Evolutionary conservation across 2,888 invertebrate species (phyloP).

Genomic region (Watsonalla binaria): DNA sequence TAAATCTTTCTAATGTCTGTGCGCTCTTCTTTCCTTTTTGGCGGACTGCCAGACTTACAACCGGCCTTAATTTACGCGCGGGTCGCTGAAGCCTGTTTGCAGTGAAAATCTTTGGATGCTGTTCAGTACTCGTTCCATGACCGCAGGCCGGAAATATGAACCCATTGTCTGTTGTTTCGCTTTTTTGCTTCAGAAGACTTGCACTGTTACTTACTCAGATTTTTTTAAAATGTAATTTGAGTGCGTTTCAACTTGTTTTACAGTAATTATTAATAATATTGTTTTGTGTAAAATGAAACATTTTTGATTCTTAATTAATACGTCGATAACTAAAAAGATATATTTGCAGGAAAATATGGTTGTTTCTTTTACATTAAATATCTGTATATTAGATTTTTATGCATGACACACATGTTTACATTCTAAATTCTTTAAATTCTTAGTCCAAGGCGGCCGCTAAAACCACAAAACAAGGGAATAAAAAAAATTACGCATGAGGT

Average conservation of each 20-base stretch:
- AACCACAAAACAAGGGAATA: no score
- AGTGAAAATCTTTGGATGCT: constrained; percentile 42
- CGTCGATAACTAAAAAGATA: no score
- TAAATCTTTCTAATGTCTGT: constrained; percentile 44
- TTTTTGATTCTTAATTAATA: no score
- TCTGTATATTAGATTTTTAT: no score
- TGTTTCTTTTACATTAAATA: no score
- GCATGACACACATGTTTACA: no score
- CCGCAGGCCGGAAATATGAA: constrained; percentile 58
- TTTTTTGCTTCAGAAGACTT: constrained; percentile 43
- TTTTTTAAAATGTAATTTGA: background rate
- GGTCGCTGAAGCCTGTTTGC: constrained; percentile 34
- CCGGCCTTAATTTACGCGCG: constrained; percentile 48
- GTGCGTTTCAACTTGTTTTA: background rate
- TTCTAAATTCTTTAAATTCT: no score
- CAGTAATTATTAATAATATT: no score
- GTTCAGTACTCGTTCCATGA: constrained; percentile 36
- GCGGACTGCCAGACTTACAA: constrained; percentile 46
- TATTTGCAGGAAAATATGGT: no score
- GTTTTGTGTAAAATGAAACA: no score
- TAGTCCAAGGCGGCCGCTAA: no score
- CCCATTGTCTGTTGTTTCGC: constrained; percentile 55
- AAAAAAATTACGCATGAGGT: no score
- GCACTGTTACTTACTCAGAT: constrained; percentile 18
- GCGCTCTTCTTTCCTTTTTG: constrained; percentile 39